A percentile compares a stretch with the other conserved stretches of the same genome.
Evolutionary conservation across 2,888 invertebrate genomes (phyloP).

Genomic region (Pollenia angustigena): DNA sequence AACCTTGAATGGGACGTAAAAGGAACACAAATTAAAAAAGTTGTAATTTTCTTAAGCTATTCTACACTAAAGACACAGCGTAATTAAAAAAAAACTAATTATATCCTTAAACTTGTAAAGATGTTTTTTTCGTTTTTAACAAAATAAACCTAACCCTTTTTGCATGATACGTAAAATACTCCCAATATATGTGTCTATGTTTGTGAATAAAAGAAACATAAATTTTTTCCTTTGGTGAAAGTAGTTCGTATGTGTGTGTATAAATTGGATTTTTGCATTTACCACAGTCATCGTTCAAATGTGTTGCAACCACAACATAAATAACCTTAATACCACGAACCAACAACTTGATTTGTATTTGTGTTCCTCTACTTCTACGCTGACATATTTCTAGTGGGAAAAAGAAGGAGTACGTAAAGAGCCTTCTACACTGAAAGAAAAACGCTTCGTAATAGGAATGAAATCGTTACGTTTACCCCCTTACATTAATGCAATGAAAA

Average conservation of each 20-base stretch:
- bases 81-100: not conserved
- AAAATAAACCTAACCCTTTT: conserved; percentile 21
- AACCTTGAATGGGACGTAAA: conserved; percentile 31
- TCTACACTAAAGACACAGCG: not conserved
- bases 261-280: conserved; percentile 14
- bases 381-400: not conserved
- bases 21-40: conserved; percentile 17
- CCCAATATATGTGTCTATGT: not conserved
- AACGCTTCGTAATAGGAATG: too few relatives aligned
- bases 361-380: too few relatives aligned
- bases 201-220: conserved; percentile 6
- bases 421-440: too few relatives aligned
- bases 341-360: too few relatives aligned
- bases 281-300: conserved; percentile 61
- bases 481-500: too few relatives aligned
- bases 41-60: conserved; percentile 6
- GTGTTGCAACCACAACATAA: conserved; percentile 68
- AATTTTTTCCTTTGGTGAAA: conserved; percentile 23
- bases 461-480: too few relatives aligned
- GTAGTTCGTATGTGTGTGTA: not conserved
- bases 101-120: too few relatives aligned
- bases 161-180: conserved; percentile 1
- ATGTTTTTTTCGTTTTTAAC: too few relatives aligned
- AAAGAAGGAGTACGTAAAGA: too few relatives aligned
- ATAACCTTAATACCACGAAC: conserved; percentile 60